These are phyloP conservation scores for Danio rerio DNA, from an alignment of 2,113 vertebrate species.

Conservation along the genomic window GRCz12tu NC_133182.1:65144501-65145000, in stretches of 20 bases:
- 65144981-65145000: slow-evolving; percentile 60
- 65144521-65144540: no score
- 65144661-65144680: not conserved
- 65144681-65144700: slow-evolving; percentile 37
- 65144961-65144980: slow-evolving; percentile 64
- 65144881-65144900: slow-evolving; percentile 73
- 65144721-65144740: not conserved
- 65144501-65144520: no score
- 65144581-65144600: slow-evolving; percentile 1
- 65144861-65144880: slow-evolving; percentile 56
- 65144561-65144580: not conserved
- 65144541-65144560: not conserved
- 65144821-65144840: slow-evolving; percentile 64
- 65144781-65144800: slow-evolving; percentile 65
- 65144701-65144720: slow-evolving; percentile 26
- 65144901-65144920: slow-evolving; percentile 80
- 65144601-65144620: slow-evolving; percentile 8
- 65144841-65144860: slow-evolving; percentile 73
- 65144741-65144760: slow-evolving; percentile 29
- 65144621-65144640: slow-evolving; percentile 18
- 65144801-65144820: slow-evolving; percentile 68
- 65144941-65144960: slow-evolving; percentile 46
- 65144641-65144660: slow-evolving; percentile 28
- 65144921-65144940: slow-evolving; percentile 74
- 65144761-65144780: slow-evolving; percentile 66